Conservation (phyloP, 2,888 invertebrate genomes). For the Prostheceraeus crozeri region DNA sequence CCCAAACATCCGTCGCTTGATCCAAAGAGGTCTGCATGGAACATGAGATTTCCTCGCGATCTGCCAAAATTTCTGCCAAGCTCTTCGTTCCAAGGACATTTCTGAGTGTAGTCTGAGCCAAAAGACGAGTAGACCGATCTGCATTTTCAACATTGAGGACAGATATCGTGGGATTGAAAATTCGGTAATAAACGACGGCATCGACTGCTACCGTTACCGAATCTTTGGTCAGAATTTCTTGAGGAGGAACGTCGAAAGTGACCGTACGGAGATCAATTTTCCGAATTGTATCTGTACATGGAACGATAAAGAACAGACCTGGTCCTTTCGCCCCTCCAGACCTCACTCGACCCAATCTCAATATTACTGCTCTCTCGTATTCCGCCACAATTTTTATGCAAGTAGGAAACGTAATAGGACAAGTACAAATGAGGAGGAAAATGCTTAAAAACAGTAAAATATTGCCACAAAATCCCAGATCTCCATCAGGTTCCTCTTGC, state of each 20-base stretch:
- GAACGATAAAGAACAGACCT: conserved; percentile 88
- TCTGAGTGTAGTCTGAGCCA: conserved; percentile 42
- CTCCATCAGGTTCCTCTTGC: too few species aligned
- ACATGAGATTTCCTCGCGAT: conserved; percentile 48
- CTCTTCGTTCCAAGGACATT: conserved; percentile 45
- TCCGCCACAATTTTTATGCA: conserved; percentile 75
- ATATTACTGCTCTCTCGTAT: conserved; percentile 83
- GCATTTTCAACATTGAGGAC: conserved; percentile 42
- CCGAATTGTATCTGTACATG: conserved; percentile 61
- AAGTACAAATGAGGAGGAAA: too few species aligned
- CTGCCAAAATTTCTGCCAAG: conserved; percentile 46
- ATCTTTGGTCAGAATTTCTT: conserved; percentile 48
- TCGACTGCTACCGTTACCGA: conserved; percentile 50
- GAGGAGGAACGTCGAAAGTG: conserved; percentile 42
- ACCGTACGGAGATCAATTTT: conserved; percentile 42
- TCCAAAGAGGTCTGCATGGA: too few species aligned
- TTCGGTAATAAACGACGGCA: conserved; percentile 44
- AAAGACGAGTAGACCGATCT: conserved; percentile 40
- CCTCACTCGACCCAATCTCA: conserved; percentile 73
- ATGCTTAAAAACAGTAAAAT: too few species aligned
- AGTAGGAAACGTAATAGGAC: conserved; percentile 35
- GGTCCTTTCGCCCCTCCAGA: conserved; percentile 76
- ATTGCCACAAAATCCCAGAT: too few species aligned
- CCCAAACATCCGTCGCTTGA: too few species aligned
- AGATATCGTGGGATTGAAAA: conserved; percentile 41